Evolutionary conservation across 2,888 invertebrate genomes (phyloP), one percentile per base, ranked within the genome.

Genomic region (Nasonia oneida): DNA sequence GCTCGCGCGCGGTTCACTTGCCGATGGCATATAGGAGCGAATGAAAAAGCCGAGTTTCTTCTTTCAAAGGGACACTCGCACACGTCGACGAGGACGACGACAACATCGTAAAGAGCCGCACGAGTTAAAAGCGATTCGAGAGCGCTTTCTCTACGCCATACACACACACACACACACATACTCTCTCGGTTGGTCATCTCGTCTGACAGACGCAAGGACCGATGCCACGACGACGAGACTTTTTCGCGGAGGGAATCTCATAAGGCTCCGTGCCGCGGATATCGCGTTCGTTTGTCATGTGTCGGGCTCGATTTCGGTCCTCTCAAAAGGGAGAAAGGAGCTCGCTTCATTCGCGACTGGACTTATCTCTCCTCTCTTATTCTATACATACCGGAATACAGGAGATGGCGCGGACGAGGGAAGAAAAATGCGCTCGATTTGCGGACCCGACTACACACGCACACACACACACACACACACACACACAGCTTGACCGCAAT

Each of bases 51-150:
- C 70, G 86, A 86, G 85, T 88, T 88, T 89, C 87, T 88, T 83
- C 87, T 89, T 89, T 88, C 88, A 88, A 89, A 89, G 88, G 81
- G 29, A 50, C 83, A 78, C 85, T 23, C 42, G 23, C 82, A 70
- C 39, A 80, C 78, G 64, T 67, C 81, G 77, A 64, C 50, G 12
- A 50, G 14, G 50, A 53, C 57, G 76, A 87, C 87, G 85, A 81
- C 79, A 85, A 82, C 85, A 79, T 87, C 88, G 87, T 87, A 88
- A 88, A 88, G 86, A 83, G 87, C 47, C 10, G 47, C 75, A 88
- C 29, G 29, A 85, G 87, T 88, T 84, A 83, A 86, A 87, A 82
- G 67, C 78, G 78, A 84, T 78, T 86, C 80, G 82, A 76, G 76
- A 53, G 81, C 80, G 83, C 81, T 82, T 76, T 81, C 74, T 85